Percentiles rank a stretch among this genome's conserved stretches.
phyloP scores from a whole-genome alignment of 2,888 invertebrate species.

The Ramazzottius varieornatus region DNA sequence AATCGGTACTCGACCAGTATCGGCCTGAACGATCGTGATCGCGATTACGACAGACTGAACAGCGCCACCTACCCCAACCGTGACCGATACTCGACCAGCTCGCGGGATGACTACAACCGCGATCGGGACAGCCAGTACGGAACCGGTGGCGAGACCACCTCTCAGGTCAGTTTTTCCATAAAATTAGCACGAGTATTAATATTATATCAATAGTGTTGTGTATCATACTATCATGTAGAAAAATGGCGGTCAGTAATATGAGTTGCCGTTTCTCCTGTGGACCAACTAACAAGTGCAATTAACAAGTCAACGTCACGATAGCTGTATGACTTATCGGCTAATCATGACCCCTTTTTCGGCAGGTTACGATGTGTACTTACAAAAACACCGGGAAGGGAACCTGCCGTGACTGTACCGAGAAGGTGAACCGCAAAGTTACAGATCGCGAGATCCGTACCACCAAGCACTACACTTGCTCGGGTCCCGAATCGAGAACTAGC shows the following conservation, averaged over 20 bases:
- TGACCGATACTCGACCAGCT: neutral
- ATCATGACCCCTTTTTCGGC: neutral
- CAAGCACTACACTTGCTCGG: neutral
- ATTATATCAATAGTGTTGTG: too few relatives aligned
- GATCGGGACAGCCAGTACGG: neutral
- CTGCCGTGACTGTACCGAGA: neutral
- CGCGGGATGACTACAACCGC: neutral
- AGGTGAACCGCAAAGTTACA: neutral
- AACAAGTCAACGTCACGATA: neutral
- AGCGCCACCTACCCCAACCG: neutral
- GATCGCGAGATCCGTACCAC: neutral
- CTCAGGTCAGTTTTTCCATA: neutral
- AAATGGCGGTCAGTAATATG: too few relatives aligned
- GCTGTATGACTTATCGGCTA: neutral
- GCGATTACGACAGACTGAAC: neutral
- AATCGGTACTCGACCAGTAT: neutral
- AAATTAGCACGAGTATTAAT: too few relatives aligned
- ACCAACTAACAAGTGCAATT: too few relatives aligned
- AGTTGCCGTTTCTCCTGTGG: too few relatives aligned
- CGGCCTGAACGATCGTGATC: neutral
- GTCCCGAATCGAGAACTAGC: neutral
- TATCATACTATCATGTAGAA: too few relatives aligned
- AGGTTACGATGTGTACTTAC: neutral
- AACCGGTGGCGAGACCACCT: neutral
- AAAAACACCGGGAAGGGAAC: neutral